Percentiles rank a stretch among this genome's conserved stretches.
Evolutionary conservation across 2,113 vertebrate species (phyloP).

Genomic region (Hemicordylus capensis): DNA sequence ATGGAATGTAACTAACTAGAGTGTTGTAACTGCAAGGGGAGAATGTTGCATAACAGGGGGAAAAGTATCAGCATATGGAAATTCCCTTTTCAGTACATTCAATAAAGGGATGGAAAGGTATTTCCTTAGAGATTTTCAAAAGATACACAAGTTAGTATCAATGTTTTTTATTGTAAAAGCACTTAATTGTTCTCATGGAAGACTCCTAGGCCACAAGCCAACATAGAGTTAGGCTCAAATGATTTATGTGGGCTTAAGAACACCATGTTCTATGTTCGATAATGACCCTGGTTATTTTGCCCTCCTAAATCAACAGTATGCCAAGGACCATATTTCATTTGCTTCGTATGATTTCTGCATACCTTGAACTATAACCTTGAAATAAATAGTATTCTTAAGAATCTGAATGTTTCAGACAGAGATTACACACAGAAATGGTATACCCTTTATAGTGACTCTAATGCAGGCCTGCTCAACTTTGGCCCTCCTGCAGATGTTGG

Average conservation of each 20-base stretch:
- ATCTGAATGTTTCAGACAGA: slow-evolving; percentile 33
- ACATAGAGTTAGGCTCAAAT: background rate
- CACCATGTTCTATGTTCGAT: background rate
- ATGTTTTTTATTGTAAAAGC: too few relatives aligned
- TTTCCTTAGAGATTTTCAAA: slow-evolving; percentile 43
- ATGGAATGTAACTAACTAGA: background rate
- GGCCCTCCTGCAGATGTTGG: too few relatives aligned
- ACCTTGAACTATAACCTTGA: slow-evolving; percentile 56
- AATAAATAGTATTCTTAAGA: slow-evolving; percentile 42
- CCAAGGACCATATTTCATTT: slow-evolving; percentile 40
- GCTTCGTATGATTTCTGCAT: slow-evolving; percentile 40
- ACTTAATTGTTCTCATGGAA: background rate
- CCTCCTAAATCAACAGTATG: slow-evolving; percentile 43
- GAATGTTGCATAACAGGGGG: slow-evolving; percentile 13
- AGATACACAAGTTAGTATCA: too few relatives aligned
- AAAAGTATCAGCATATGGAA: slow-evolving; percentile 13
- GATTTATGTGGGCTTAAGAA: background rate
- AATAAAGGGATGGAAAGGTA: slow-evolving; percentile 44
- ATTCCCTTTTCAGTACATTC: slow-evolving; percentile 27
- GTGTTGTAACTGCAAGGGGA: too few relatives aligned
- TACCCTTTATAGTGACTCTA: slow-evolving; percentile 33
- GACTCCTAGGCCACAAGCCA: background rate
- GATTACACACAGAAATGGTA: slow-evolving; percentile 37
- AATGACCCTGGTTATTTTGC: slow-evolving; percentile 36
- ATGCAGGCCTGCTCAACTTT: too few relatives aligned